Evolutionary conservation across 37 sponge, comb jelly and placozoan genomes (phyloP).

Genomic region (Spongilla lacustris): DNA sequence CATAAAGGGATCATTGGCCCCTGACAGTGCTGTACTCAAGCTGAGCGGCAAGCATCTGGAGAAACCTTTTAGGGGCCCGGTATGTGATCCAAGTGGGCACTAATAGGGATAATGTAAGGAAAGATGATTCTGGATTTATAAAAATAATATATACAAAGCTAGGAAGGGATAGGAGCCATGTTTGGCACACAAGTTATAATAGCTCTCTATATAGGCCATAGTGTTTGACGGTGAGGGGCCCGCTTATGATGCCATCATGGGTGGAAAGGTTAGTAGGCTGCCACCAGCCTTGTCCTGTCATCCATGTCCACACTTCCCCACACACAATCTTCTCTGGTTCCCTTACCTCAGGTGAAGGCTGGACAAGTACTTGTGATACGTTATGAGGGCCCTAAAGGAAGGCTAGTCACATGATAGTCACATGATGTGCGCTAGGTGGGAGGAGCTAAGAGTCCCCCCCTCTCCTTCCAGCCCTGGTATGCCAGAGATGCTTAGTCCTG

Average conservation of each 20-base stretch:
- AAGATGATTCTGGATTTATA: neutral
- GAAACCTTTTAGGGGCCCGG: constrained; percentile 73
- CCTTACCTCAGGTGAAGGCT: constrained; percentile 53
- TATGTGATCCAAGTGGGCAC: constrained; percentile 5
- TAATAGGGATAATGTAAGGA: neutral
- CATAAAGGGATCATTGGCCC: constrained; percentile 32
- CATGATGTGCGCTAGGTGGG: no score
- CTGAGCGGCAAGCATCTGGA: constrained; percentile 73
- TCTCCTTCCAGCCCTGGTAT: constrained; percentile 65
- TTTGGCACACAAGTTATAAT: neutral
- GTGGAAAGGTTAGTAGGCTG: constrained; percentile 26
- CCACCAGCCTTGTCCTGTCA: neutral
- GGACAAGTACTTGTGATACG: constrained; percentile 75
- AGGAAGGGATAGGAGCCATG: neutral
- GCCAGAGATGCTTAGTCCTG: constrained; percentile 84
- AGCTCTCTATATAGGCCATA: constrained; percentile 39
- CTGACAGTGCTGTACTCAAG: constrained; percentile 79
- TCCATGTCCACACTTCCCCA: no score
- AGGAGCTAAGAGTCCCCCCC: neutral
- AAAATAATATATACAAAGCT: neutral
- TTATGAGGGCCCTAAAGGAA: constrained; percentile 83
- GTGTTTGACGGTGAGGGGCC: constrained; percentile 76
- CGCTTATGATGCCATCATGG: constrained; percentile 76
- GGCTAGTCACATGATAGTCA: constrained; percentile 27
- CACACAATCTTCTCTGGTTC: no score